Conservation (phyloP, 2,113 vertebrate species). For the Mirza zaza region DNA sequence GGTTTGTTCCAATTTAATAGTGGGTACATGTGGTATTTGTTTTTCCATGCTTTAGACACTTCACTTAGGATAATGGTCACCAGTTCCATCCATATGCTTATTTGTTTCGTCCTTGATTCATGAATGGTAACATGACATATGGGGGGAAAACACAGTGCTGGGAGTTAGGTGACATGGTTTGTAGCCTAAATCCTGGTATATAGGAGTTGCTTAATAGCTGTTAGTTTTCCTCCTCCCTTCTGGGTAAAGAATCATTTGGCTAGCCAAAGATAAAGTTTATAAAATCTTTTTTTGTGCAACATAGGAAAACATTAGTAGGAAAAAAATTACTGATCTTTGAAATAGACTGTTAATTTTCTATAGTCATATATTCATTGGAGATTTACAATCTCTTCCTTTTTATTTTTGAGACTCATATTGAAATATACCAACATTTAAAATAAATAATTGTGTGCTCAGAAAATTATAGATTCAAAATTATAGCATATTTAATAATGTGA, state of each 20-base stretch:
- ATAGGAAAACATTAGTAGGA: background rate
- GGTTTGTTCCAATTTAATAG: too few species aligned
- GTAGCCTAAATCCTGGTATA: background rate
- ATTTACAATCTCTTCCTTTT: background rate
- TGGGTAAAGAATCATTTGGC: background rate
- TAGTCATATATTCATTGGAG: background rate
- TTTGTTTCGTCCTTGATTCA: background rate
- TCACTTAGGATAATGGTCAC: too few species aligned
- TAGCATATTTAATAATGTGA: background rate
- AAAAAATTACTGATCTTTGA: background rate
- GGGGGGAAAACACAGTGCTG: background rate
- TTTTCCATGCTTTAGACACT: too few species aligned
- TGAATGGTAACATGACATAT: background rate
- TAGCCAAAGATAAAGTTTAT: conserved; percentile 9
- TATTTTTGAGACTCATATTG: background rate
- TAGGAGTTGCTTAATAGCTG: background rate
- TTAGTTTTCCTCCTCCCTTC: background rate
- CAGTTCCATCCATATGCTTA: background rate
- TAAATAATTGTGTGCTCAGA: background rate
- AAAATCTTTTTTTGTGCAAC: background rate
- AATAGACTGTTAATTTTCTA: conserved; percentile 15
- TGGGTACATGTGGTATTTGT: too few species aligned
- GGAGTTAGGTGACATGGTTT: background rate
- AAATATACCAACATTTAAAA: background rate
- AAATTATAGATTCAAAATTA: background rate